A percentile compares a stretch with the other conserved stretches of the same genome.
Evolutionary conservation across 2,888 invertebrate species (phyloP).

Genomic region (Eurytoma adleriae): DNA sequence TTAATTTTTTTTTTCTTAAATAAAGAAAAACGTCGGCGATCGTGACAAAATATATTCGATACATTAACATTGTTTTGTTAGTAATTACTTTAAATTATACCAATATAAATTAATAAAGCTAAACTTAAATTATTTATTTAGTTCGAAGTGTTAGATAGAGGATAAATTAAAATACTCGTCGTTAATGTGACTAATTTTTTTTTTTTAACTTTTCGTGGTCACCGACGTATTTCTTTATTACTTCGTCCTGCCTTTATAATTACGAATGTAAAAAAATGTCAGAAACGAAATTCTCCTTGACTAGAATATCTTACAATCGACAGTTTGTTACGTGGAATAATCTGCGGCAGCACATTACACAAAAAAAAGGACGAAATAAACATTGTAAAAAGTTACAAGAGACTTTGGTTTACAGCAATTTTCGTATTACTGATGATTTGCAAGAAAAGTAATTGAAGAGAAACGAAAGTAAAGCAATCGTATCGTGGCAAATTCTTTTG

Average conservation of each 20-base stretch:
- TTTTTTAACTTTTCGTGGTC: constrained; percentile 17
- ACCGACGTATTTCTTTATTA: constrained; percentile 44
- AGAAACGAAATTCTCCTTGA: constrained; percentile 71
- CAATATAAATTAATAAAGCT: too few relatives aligned
- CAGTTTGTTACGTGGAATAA: constrained; percentile 63
- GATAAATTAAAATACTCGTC: constrained; percentile 21
- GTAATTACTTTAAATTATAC: too few relatives aligned
- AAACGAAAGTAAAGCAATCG: constrained; percentile 37
- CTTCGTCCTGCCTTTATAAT: constrained; percentile 42
- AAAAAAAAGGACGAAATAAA: constrained; percentile 64
- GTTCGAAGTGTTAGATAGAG: neutral
- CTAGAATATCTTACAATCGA: constrained; percentile 75
- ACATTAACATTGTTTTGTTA: neutral
- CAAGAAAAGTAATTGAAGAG: constrained; percentile 48
- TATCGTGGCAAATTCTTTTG: constrained; percentile 61
- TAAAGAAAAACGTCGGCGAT: constrained; percentile 40
- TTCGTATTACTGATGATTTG: constrained; percentile 58
- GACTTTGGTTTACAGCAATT: constrained; percentile 74
- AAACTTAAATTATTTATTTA: neutral
- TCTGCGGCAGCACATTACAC: constrained; percentile 67
- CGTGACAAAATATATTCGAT: neutral
- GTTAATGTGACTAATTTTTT: constrained; percentile 22
- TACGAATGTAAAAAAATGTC: constrained; percentile 61
- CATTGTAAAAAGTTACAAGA: constrained; percentile 61
- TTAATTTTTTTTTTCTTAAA: constrained; percentile 15